Conservation (phyloP, 1,140 invertebrate species). For the Leptopilina clavipes region DNA sequence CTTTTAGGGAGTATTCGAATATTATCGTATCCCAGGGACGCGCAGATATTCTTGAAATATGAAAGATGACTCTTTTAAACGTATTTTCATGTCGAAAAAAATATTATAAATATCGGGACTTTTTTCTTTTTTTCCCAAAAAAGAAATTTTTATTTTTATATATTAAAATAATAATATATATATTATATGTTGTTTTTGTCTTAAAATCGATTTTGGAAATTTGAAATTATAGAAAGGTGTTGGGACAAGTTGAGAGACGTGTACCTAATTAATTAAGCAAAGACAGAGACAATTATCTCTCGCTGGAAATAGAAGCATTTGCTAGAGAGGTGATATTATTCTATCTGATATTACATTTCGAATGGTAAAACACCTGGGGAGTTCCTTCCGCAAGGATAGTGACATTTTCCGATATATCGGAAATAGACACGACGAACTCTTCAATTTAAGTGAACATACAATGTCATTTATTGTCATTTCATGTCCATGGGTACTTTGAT, state of each 20-base stretch:
- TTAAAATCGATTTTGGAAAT: too few relatives aligned
- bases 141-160: too few relatives aligned
- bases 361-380: not conserved
- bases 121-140: too few relatives aligned
- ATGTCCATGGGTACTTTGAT: not conserved
- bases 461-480: not conserved
- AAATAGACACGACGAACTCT: conserved; percentile 1
- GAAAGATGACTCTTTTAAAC: not conserved
- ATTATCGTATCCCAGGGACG: conserved; percentile 35
- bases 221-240: not conserved
- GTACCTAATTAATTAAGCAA: conserved; percentile 18
- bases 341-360: conserved; percentile 11
- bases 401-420: conserved; percentile 29
- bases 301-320: not conserved
- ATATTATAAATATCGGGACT: not conserved
- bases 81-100: not conserved
- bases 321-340: not conserved
- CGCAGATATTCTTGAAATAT: conserved; percentile 2
- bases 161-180: too few relatives aligned
- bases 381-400: conserved; percentile 11
- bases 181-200: too few relatives aligned
- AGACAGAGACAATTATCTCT: not conserved
- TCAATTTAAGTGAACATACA: not conserved
- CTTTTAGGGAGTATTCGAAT: conserved; percentile 35
- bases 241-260: not conserved